Base-by-base conservation (phyloP, 2,888 invertebrate species). In the Dexiosoma caninum region DNA sequence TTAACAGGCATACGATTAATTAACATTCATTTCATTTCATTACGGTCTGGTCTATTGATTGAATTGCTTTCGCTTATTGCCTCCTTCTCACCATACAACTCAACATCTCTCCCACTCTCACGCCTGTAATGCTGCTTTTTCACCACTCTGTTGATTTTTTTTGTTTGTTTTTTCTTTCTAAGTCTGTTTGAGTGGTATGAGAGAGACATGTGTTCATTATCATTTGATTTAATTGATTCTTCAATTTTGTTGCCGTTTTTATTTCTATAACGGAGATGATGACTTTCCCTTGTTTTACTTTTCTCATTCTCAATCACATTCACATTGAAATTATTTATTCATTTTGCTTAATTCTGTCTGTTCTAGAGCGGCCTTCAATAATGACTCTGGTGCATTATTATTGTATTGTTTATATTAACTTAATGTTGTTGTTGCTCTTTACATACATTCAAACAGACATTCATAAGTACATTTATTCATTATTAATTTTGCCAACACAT, bases 211-310 rank as follows among this genome's bases (percentile, higher is more conserved):
- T 81, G 81, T 74, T 72, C 49, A 81, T 72, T 64, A 77, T 81
- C 72, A 77, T 72, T 69, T 30, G 67, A 57, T 81, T 81, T 69
- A 81, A 81, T 81, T 81, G 77, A 67, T 62, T 77, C 77, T 69
- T 67, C 40, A 69, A 40, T 16, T 19, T 40, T 66, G 14, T 57
- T 57, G 44, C 27, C 67, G 21, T 49, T 62, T 37, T 62, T 6
- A 16, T 40, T 19, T 0, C 32, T 51, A 7, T 66, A 37, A 23
- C 7, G 12, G 46, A 46, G 46, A 46, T 62, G 62, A 46, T 44
- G 30, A 67, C 35, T 57, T 69, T 59, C 49, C 12, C 12, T n/a
- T 19, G 12, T 14, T 30, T 44, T 53, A n/a, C n/a, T 30, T 44
- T 35, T 40, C 32, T 62, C 55, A 19, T 32, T 64, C 49, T 46